Percentiles rank a stretch among this genome's conserved stretches.
Evolutionary conservation across 2,113 vertebrate species (phyloP).

Genomic region (Scatophagus argus): DNA sequence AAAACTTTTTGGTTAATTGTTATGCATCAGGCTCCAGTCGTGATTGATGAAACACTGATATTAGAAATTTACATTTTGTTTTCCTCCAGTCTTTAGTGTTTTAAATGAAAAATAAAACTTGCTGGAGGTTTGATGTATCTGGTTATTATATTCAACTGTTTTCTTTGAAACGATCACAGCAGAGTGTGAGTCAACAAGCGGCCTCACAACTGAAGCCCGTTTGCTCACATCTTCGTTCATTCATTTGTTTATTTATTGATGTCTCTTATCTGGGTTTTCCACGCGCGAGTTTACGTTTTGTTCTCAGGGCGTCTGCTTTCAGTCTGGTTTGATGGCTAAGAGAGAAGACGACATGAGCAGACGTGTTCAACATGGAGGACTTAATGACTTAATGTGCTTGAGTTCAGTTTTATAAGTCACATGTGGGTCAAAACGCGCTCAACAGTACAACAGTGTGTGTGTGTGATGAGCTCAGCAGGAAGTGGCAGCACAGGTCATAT

Average conservation of each 20-base stretch:
- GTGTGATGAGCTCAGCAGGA: too few species aligned
- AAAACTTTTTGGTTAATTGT: too few species aligned
- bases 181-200: conserved; percentile 6
- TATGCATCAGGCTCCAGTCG: not conserved
- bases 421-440: too few species aligned
- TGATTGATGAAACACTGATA: conserved; percentile 54
- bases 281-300: not conserved
- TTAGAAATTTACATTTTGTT: conserved; percentile 44
- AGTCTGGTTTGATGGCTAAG: not conserved
- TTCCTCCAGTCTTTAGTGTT: conserved; percentile 15
- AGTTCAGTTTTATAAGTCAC: too few species aligned
- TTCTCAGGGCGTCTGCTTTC: not conserved
- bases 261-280: conserved; percentile 39
- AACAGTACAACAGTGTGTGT: too few species aligned
- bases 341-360: not conserved
- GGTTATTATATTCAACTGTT: conserved; percentile 27
- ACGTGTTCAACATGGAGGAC: too few species aligned
- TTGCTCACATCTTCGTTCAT: conserved; percentile 6
- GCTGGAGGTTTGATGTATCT: conserved; percentile 31
- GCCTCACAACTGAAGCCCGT: conserved; percentile 36
- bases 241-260: conserved; percentile 13
- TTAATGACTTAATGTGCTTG: too few species aligned
- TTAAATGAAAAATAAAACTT: not conserved
- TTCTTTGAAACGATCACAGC: conserved; percentile 35
- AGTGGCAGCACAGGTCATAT: too few species aligned